Conservation (phyloP, 2,888 invertebrate species). For the Balanococcus diminutus region DNA sequence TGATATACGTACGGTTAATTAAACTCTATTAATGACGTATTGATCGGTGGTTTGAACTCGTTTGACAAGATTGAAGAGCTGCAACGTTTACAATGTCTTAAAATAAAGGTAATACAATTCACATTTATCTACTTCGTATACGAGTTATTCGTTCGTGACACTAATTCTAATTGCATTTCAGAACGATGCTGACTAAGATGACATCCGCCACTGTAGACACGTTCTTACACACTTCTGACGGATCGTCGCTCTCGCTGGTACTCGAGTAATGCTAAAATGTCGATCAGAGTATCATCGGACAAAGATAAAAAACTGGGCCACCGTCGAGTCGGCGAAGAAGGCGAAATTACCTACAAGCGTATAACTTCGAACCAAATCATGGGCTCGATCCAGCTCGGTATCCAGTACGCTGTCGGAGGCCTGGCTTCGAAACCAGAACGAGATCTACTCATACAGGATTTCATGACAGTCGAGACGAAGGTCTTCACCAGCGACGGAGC, state of each 20-base stretch:
- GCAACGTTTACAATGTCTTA: neutral
- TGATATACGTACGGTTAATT: neutral
- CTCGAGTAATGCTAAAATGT: conserved; percentile 25
- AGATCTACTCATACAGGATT: conserved; percentile 98
- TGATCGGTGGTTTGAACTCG: neutral
- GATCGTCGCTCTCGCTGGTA: neutral
- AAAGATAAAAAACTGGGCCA: conserved; percentile 87
- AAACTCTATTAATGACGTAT: neutral
- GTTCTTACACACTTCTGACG: neutral
- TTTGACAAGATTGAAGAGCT: neutral
- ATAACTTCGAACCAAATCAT: conserved; percentile 94
- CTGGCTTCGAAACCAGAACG: conserved; percentile 96
- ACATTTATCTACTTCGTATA: neutral
- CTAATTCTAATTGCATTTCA: neutral
- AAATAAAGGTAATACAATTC: neutral
- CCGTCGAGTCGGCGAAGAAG: conserved; percentile 93
- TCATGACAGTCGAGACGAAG: conserved; percentile 98
- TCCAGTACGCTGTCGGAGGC: conserved; percentile 84
- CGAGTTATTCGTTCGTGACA: neutral
- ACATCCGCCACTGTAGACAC: neutral
- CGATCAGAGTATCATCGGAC: conserved; percentile 45
- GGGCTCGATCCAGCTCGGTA: conserved; percentile 97
- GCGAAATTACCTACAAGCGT: conserved; percentile 98
- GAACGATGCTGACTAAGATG: neutral
- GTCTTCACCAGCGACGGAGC: conserved; percentile 95